These are phyloP conservation scores for Odocoileus virginianus DNA, from an alignment of 2,113 vertebrate species.

Conservation along the genomic window DNA sequence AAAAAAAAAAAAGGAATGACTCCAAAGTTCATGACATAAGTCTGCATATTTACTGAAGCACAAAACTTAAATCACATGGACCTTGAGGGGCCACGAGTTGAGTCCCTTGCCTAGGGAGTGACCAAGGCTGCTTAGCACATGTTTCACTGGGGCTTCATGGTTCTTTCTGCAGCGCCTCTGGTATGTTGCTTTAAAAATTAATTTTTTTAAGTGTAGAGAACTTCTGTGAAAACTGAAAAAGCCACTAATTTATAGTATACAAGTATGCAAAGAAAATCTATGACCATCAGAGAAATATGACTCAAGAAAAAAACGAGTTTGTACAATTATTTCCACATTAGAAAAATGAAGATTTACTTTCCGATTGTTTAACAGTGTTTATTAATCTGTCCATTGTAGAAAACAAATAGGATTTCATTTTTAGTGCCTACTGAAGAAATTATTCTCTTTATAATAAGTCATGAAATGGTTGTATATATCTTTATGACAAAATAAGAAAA, in stretches of 20 bases:
- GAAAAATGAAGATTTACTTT: not conserved
- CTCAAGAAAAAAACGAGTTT: not conserved
- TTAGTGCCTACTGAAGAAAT: not conserved
- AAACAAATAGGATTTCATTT: not conserved
- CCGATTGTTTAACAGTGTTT: not conserved
- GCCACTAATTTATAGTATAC: not conserved
- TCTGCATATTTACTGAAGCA: slow-evolving; percentile 11
- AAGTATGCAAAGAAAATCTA: not conserved
- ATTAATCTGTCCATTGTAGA: not conserved
- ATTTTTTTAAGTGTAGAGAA: not conserved
- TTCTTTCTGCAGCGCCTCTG: not conserved
- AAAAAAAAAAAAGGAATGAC: not conserved
- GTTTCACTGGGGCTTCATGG: not conserved
- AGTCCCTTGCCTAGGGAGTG: not conserved
- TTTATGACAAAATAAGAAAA: not conserved
- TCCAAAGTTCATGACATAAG: not conserved
- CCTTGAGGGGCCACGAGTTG: not conserved
- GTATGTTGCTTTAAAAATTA: not conserved
- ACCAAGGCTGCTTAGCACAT: not conserved
- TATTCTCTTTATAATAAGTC: not conserved
- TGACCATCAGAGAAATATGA: not conserved
- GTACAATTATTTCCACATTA: not conserved
- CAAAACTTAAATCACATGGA: not conserved
- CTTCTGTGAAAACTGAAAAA: not conserved
- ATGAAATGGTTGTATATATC: not conserved